Base-by-base conservation (phyloP, 64 coral and sea anemone genomes). In the Porites australiensis region DNA sequence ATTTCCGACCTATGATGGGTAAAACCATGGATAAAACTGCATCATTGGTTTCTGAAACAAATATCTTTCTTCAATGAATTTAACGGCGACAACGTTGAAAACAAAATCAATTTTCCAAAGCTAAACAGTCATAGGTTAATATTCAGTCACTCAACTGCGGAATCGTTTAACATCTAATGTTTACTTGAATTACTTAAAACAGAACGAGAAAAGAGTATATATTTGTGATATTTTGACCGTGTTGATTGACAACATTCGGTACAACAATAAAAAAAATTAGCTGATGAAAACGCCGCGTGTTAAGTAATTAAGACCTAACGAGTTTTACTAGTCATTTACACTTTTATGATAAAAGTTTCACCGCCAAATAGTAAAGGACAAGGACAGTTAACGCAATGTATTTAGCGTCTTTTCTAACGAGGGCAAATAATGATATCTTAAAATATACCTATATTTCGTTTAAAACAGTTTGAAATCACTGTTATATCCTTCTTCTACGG, bases 1-100 rank as follows among this genome's bases (percentile, higher is more conserved):
- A 84, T 84, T 84, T 84, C 81, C 81, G 61, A 84, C 58, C 69
- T 68, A 9, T 50, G 62, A 84, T 22, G 62, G n/a, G 62, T 18
- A 46, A 84, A 80, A 69, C 18, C 13, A 84, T 22, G 62, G n/a
- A 46, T 18, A 46, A 84, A 80, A 69, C 18, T 19, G 81, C 64
- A 44, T 16, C 51, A 84, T 68, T 84, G 62, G 63, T 50, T 84
- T 84, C 13, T 51, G 63, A 51, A 50, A 84, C 61, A 84, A 68
- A 52, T 84, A 84, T 69, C 63, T 21, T 84, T 84, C 81, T 21
- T 9, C 18, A 13, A 45, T 15, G 62, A 84, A 84, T 68, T 84
- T 68, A 67, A 84, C 22, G 46, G 19, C 4, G 45, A 14, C 11
- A 37, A 84, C 18, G 47, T 44, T 23, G 8, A 84, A 84, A 84